Evolutionary conservation across 2,797 vertebrate genomes (phyloP).

Genomic region (Hylomyscus alleni): DNA sequence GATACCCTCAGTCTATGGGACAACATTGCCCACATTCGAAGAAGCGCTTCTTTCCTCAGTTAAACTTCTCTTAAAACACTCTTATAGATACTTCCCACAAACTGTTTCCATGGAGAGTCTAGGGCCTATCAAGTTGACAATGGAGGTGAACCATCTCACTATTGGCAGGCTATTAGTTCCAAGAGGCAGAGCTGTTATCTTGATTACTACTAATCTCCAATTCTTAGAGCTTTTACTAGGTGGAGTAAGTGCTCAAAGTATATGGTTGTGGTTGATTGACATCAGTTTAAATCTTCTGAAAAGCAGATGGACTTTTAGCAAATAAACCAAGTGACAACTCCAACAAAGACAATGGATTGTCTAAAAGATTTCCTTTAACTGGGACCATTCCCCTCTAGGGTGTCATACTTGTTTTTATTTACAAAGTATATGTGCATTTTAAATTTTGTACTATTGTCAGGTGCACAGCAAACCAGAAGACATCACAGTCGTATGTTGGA

Average conservation of each 20-base stretch:
- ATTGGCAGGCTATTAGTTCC: not conserved
- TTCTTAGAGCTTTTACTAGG: not conserved
- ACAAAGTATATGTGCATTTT: not conserved
- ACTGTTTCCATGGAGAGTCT: not conserved
- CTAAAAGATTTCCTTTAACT: conserved; percentile 20
- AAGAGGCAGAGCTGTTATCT: not conserved
- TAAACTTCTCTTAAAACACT: not conserved
- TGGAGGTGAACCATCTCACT: not conserved
- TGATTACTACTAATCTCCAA: not conserved
- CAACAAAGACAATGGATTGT: not conserved
- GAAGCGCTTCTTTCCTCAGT: not conserved
- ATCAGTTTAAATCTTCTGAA: conserved; percentile 18
- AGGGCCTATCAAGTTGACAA: not conserved
- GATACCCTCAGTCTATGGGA: too few relatives aligned
- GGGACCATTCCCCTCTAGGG: conserved; percentile 4
- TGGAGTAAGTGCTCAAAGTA: not conserved
- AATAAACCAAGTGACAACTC: not conserved
- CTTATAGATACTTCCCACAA: not conserved
- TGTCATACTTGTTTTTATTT: not conserved
- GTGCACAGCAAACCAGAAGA: not conserved
- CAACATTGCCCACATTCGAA: not conserved
- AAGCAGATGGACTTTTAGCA: conserved; percentile 20
- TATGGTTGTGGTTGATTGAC: not conserved
- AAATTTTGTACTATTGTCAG: not conserved
- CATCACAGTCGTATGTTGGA: not conserved